Conservation (phyloP, 2,113 vertebrate genomes). For the Ctenomys sociabilis region DNA sequence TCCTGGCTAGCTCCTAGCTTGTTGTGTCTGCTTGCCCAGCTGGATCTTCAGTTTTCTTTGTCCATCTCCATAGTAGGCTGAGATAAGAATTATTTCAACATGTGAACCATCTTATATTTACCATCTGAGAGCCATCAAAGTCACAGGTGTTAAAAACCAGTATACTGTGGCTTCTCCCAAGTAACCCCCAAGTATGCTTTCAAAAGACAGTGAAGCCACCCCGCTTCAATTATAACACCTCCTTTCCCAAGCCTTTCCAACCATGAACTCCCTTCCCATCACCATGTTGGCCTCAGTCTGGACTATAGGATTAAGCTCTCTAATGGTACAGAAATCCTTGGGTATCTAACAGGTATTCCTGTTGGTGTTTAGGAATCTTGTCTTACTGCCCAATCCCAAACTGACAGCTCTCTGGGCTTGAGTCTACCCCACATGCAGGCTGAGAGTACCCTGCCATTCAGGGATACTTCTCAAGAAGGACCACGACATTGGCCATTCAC, state of each 20-base stretch:
- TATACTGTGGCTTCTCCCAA: neutral
- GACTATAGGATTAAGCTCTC: neutral
- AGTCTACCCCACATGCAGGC: neutral
- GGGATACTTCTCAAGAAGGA: neutral
- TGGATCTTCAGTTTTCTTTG: conserved; percentile 30
- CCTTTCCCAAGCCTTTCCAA: neutral
- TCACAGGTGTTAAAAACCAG: neutral
- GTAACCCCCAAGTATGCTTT: neutral
- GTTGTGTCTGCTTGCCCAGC: conserved; percentile 61
- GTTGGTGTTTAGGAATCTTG: neutral
- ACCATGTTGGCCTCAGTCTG: neutral
- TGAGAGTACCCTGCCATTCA: neutral
- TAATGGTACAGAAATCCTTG: neutral
- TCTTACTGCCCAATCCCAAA: neutral
- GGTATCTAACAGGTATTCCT: neutral
- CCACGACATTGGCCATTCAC: neutral
- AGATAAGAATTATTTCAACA: conserved; percentile 41
- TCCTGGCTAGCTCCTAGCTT: conserved; percentile 51
- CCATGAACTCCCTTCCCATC: neutral
- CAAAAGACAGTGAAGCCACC: neutral
- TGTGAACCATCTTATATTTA: neutral
- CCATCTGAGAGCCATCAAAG: neutral
- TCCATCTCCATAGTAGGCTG: neutral
- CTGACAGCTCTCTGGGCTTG: neutral
- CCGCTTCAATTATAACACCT: neutral